phyloP scores from a whole-genome alignment of 2,888 invertebrate species.

The Candidula unifasciata region DNA sequence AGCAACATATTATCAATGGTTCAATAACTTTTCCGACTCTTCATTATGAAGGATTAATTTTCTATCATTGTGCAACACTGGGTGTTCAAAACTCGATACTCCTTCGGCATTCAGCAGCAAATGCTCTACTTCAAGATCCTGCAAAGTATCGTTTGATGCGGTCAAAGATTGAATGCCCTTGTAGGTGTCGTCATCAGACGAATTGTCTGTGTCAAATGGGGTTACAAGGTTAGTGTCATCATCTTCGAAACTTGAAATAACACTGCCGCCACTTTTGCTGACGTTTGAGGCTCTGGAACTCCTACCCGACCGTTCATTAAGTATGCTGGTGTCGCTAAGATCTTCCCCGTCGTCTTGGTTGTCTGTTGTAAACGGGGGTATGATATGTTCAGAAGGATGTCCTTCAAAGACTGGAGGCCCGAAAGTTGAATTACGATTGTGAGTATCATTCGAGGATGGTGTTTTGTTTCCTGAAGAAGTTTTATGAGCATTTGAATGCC shows the following conservation, averaged over 20 bases:
- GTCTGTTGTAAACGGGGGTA: conserved; percentile 35
- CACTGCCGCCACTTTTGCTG: neutral
- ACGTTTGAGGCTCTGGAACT: neutral
- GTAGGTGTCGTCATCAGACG: conserved; percentile 39
- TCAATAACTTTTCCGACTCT: too few relatives aligned
- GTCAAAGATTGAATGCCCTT: neutral
- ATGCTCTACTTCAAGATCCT: neutral
- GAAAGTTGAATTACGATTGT: neutral
- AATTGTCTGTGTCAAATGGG: conserved; percentile 28
- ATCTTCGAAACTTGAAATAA: conserved; percentile 21
- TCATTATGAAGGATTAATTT: too few relatives aligned
- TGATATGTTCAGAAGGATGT: conserved; percentile 28
- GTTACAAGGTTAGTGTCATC: conserved; percentile 39
- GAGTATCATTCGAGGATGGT: neutral
- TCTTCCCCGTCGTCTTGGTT: conserved; percentile 22
- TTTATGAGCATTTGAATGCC: neutral
- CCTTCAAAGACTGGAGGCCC: conserved; percentile 12
- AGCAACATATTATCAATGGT: too few relatives aligned
- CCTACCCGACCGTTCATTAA: neutral
- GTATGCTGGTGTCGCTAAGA: neutral
- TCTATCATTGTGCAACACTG: neutral
- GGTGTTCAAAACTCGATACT: neutral
- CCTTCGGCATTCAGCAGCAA: neutral
- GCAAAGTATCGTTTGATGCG: conserved; percentile 25
- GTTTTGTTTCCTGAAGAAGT: neutral